Evolutionary conservation across 2,797 vertebrate genomes (phyloP).

Genomic region (Simalia tracyae): DNA sequence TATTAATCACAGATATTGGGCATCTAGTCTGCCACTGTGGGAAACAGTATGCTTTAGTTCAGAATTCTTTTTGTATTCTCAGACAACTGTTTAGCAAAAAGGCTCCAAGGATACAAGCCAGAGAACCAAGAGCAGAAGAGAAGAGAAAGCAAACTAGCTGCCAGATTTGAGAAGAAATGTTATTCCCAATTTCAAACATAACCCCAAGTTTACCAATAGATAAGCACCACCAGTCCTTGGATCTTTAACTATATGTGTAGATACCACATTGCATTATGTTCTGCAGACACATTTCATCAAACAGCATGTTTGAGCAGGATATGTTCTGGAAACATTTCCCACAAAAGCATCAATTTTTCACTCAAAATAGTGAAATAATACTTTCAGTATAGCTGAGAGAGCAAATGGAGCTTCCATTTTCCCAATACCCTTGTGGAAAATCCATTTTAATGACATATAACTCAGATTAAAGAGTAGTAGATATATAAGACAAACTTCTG

Average conservation of each 20-base stretch:
- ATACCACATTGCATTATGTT: not conserved
- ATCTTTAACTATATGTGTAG: not conserved
- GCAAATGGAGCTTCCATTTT: not conserved
- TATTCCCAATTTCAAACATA: not conserved
- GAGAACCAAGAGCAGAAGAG: not conserved
- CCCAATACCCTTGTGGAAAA: not conserved
- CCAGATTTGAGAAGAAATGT: not conserved
- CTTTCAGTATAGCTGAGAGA: not conserved
- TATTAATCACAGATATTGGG: not conserved
- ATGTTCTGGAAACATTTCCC: not conserved
- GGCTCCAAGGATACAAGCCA: not conserved
- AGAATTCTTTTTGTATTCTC: not conserved
- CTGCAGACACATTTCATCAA: not conserved
- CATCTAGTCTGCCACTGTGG: not conserved
- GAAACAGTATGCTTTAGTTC: not conserved
- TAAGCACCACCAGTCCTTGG: not conserved
- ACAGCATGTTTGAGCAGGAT: not conserved
- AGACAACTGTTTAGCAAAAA: not conserved
- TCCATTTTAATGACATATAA: not conserved
- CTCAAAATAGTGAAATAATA: not conserved
- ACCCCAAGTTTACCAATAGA: not conserved
- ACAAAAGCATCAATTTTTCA: not conserved
- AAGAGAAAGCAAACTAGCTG: not conserved
- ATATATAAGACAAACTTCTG: not conserved
- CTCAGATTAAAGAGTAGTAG: not conserved